Evolutionary conservation across 2,113 vertebrate genomes (phyloP).

Genomic region (Rhegmatorhina hoffmannsi): DNA sequence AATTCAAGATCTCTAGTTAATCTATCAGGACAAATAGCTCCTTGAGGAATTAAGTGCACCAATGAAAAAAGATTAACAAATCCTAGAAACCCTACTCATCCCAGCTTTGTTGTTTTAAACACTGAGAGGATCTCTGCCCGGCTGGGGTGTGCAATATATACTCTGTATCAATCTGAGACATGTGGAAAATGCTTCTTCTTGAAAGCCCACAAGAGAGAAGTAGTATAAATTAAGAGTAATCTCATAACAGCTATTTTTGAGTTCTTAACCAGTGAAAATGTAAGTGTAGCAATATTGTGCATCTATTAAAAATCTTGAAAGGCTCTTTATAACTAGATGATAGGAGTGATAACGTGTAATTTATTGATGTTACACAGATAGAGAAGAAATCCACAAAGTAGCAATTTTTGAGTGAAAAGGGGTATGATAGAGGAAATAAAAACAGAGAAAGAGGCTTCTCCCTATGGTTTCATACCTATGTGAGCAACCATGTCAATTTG

Average conservation of each 20-base stretch:
- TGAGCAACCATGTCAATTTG: background rate
- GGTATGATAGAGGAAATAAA: constrained; percentile 46
- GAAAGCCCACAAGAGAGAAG: constrained; percentile 52
- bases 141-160: background rate
- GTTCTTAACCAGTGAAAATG: constrained; percentile 57
- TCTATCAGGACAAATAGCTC: background rate
- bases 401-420: constrained; percentile 57
- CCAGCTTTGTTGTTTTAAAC: constrained; percentile 14
- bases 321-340: constrained; percentile 64
- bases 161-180: constrained; percentile 30
- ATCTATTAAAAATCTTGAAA: constrained; percentile 70
- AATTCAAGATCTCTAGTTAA: background rate
- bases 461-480: background rate
- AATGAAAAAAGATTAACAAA: background rate
- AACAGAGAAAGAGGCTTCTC: constrained; percentile 45
- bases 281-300: constrained; percentile 58
- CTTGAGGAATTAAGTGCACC: background rate
- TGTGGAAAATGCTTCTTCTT: constrained; percentile 35
- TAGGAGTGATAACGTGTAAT: constrained; percentile 65
- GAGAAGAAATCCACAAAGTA: constrained; percentile 36
- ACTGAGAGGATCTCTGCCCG: background rate
- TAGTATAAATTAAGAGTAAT: constrained; percentile 65
- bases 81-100: background rate
- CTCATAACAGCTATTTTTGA: constrained; percentile 60
- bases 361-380: constrained; percentile 55